phyloP scores from a whole-genome alignment of 2,797 vertebrate genomes.

The Merluccius polli region DNA sequence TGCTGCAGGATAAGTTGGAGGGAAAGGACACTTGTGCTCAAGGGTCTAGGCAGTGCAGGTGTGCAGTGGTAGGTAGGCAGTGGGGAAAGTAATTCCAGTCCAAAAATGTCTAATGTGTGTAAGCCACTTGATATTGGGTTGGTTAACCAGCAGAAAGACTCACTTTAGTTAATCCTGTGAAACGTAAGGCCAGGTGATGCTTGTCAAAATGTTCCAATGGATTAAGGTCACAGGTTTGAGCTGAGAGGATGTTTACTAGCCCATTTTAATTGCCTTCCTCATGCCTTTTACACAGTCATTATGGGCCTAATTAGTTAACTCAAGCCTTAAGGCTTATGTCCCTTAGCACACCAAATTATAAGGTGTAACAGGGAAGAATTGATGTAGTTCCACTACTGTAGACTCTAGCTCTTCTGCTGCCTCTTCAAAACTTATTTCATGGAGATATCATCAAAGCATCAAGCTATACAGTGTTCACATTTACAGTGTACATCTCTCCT shows the following conservation, averaged over 20 bases:
- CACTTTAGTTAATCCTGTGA: conserved; percentile 37
- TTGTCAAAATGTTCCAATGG: conserved; percentile 30
- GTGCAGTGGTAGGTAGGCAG: not conserved
- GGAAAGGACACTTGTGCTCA: no score
- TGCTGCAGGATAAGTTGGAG: no score
- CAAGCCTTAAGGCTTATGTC: conserved; percentile 40
- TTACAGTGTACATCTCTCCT: conserved; percentile 39
- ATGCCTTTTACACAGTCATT: conserved; percentile 51
- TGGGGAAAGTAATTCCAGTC: not conserved
- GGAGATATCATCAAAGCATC: conserved; percentile 54
- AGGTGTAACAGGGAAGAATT: conserved; percentile 38
- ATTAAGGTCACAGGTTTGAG: conserved; percentile 59
- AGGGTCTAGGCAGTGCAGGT: no score
- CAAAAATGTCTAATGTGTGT: conserved; percentile 2
- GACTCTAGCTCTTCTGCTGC: conserved; percentile 27
- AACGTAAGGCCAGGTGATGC: conserved; percentile 22
- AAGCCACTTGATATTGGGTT: conserved; percentile 9
- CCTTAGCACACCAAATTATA: conserved; percentile 24
- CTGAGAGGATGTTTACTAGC: conserved; percentile 55
- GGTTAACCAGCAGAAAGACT: conserved; percentile 34
- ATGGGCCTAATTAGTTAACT: conserved; percentile 55
- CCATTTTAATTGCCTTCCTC: conserved; percentile 59
- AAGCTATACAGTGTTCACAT: conserved; percentile 8
- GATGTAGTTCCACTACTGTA: conserved; percentile 19
- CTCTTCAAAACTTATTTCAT: conserved; percentile 31